Conservation (phyloP, 2,888 invertebrate species). For the Meganola albula region DNA sequence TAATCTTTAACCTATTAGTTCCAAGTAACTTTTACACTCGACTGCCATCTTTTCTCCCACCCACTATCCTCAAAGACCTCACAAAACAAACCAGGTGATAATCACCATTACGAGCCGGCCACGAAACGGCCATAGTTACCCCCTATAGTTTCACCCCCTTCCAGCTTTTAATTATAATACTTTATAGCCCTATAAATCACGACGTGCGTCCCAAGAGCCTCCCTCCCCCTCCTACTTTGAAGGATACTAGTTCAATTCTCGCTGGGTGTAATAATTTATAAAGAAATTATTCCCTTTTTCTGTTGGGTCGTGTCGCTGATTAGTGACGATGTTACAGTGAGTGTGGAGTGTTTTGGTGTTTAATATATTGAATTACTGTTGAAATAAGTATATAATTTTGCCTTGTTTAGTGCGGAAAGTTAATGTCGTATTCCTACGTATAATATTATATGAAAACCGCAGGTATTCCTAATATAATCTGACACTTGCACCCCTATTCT, state of each 20-base stretch:
- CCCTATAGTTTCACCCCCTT: slow-evolving; percentile 65
- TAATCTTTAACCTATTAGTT: too few species aligned
- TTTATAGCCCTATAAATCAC: slow-evolving; percentile 88
- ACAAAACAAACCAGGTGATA: slow-evolving; percentile 27
- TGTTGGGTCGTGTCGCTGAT: slow-evolving; percentile 30
- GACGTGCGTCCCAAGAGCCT: slow-evolving; percentile 62
- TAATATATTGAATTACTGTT: background rate
- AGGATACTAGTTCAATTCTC: slow-evolving; percentile 84
- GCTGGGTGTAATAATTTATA: slow-evolving; percentile 81
- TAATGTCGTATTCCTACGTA: too few species aligned
- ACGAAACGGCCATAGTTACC: slow-evolving; percentile 57
- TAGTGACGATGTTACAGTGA: slow-evolving; percentile 17
- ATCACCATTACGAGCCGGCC: slow-evolving; percentile 33
- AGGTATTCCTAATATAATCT: too few species aligned
- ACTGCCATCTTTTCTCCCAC: too few species aligned
- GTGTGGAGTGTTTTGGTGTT: background rate
- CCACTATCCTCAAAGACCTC: too few species aligned
- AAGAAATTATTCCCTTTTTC: slow-evolving; percentile 78
- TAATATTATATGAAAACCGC: too few species aligned
- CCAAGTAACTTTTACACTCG: too few species aligned
- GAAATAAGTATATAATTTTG: too few species aligned
- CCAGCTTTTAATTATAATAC: slow-evolving; percentile 87
- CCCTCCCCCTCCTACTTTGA: slow-evolving; percentile 50
- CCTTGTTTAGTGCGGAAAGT: too few species aligned
- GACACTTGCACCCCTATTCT: too few species aligned